Evolutionary conservation across 2,797 vertebrate genomes (phyloP).

Genomic region (Sorex maritimensis): DNA sequence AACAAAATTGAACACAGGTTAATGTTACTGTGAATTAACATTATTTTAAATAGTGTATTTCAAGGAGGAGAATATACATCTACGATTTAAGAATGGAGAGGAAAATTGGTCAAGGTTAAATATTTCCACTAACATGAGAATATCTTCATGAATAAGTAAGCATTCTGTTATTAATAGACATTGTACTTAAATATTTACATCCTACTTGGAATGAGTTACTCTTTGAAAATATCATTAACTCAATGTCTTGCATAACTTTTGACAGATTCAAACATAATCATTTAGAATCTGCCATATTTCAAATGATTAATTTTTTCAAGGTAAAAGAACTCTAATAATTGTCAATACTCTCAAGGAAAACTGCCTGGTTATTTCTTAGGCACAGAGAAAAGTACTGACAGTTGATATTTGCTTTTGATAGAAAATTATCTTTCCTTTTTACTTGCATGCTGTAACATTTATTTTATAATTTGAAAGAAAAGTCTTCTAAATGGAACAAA

Average conservation of each 20-base stretch:
- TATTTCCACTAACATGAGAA: constrained; percentile 22
- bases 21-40: not conserved
- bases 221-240: constrained; percentile 47
- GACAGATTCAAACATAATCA: not conserved
- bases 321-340: not conserved
- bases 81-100: constrained; percentile 6
- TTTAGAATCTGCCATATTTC: constrained; percentile 10
- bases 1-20: not conserved
- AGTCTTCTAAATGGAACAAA: not conserved
- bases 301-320: not conserved
- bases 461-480: not conserved
- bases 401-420: not conserved
- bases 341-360: not conserved
- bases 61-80: not conserved
- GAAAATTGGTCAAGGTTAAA: not conserved
- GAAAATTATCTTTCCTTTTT: not conserved
- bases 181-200: not conserved
- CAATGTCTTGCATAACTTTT: not conserved
- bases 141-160: constrained; percentile 35
- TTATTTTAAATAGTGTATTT: constrained; percentile 2
- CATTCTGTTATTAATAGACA: not conserved
- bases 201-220: not conserved
- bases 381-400: not conserved
- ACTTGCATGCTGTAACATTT: not conserved
- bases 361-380: not conserved